Percentiles rank a stretch among this genome's conserved stretches.
Conservation (phyloP, 1,140 invertebrate species). For the Orchesella cincta region DNA sequence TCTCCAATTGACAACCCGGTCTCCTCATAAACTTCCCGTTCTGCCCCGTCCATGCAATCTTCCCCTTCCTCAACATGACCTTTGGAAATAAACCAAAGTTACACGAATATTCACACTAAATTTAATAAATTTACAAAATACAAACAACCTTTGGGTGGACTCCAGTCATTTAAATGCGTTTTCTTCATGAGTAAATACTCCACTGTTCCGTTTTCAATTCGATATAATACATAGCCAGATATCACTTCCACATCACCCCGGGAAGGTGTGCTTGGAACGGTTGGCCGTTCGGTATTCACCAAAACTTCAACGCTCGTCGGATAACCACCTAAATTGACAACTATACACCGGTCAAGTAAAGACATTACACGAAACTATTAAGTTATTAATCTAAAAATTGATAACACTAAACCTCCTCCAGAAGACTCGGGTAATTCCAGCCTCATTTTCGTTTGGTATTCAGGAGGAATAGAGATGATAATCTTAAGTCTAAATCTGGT, state of each 20-base stretch:
- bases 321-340: neutral
- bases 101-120: neutral
- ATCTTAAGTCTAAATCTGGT: too few species aligned
- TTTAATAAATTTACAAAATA: neutral
- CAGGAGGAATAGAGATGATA: too few species aligned
- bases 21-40: neutral
- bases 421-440: neutral
- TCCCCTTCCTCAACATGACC: slow-evolving; percentile 11
- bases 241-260: neutral
- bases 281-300: neutral
- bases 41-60: neutral
- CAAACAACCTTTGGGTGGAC: slow-evolving; percentile 16
- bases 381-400: neutral
- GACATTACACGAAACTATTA: neutral
- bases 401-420: neutral
- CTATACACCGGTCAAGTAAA: neutral
- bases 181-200: slow-evolving; percentile 18
- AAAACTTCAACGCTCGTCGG: neutral
- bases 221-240: neutral
- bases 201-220: neutral
- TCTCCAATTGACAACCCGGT: neutral
- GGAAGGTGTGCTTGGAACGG: neutral
- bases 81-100: neutral
- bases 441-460: neutral
- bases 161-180: slow-evolving; percentile 10